phyloP scores from a whole-genome alignment of 2,888 invertebrate genomes.

The Polyommatus iphigenia region DNA sequence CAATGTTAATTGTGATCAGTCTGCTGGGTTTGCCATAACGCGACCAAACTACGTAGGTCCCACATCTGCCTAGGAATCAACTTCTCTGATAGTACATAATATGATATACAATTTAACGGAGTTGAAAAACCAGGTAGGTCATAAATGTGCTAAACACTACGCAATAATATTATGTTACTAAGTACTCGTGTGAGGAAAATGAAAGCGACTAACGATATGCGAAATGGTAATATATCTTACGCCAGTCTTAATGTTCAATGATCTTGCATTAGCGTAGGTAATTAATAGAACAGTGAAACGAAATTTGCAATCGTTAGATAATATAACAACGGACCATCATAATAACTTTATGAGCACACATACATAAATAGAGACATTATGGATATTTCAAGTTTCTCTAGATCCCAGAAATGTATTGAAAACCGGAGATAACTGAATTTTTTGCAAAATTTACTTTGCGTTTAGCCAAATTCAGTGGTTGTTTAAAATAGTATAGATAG shows the following conservation, averaged over 20 bases:
- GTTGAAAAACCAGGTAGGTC: background rate
- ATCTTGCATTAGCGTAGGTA: conserved; percentile 10
- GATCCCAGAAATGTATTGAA: too few species aligned
- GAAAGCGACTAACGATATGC: conserved; percentile 13
- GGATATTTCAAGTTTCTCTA: too few species aligned
- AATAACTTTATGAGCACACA: background rate
- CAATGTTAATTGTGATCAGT: too few species aligned
- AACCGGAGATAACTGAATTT: too few species aligned
- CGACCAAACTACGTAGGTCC: too few species aligned
- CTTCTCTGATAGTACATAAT: background rate
- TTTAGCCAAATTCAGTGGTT: background rate
- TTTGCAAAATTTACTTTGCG: background rate
- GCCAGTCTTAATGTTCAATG: conserved; percentile 19
- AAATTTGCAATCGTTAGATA: background rate
- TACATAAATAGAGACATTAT: background rate
- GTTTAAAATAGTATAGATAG: background rate
- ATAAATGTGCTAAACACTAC: background rate
- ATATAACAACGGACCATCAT: background rate
- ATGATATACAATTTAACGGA: background rate
- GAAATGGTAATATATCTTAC: conserved; percentile 14
- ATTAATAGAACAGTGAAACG: conserved; percentile 10
- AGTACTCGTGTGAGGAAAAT: background rate
- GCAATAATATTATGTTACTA: conserved; percentile 5
- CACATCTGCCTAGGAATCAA: too few species aligned
- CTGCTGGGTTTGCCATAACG: too few species aligned